A percentile compares a stretch with the other conserved stretches of the same genome.
These are phyloP conservation scores for Megatriorchis doriae DNA, from an alignment of 2,113 vertebrate genomes.

Conservation along the genomic window DNA sequence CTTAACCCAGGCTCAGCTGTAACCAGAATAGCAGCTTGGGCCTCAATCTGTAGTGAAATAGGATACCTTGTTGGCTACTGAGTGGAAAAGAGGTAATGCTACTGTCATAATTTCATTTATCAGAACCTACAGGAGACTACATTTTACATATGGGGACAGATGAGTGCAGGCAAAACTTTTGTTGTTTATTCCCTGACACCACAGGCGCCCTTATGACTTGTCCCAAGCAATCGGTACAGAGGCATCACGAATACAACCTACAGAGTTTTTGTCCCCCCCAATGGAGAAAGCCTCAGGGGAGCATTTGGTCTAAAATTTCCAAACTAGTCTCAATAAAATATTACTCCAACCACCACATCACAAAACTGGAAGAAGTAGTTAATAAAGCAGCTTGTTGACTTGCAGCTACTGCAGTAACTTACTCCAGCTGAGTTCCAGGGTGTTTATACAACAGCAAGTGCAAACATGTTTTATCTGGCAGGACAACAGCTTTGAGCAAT, in stretches of 20 bases:
- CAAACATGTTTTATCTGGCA: constrained; percentile 56
- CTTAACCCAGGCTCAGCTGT: neutral
- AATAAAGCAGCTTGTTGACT: neutral
- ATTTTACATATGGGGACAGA: neutral
- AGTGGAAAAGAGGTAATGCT: neutral
- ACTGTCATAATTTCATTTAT: neutral
- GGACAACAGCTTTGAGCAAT: constrained; percentile 99
- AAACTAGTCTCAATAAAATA: neutral
- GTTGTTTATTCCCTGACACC: neutral
- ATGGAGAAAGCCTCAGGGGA: neutral
- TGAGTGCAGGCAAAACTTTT: neutral
- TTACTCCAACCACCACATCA: neutral
- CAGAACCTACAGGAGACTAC: neutral
- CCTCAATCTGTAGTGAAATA: neutral
- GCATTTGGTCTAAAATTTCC: neutral
- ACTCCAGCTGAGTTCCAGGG: neutral
- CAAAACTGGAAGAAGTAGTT: neutral
- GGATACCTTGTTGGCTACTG: neutral
- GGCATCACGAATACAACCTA: neutral
- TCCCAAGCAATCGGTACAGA: neutral
- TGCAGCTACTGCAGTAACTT: neutral
- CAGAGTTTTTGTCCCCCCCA: neutral
- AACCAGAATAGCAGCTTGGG: neutral
- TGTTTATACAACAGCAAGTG: neutral
- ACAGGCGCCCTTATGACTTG: neutral